Evolutionary conservation across 2,797 vertebrate species (phyloP).

Genomic region (Pterois miles): DNA sequence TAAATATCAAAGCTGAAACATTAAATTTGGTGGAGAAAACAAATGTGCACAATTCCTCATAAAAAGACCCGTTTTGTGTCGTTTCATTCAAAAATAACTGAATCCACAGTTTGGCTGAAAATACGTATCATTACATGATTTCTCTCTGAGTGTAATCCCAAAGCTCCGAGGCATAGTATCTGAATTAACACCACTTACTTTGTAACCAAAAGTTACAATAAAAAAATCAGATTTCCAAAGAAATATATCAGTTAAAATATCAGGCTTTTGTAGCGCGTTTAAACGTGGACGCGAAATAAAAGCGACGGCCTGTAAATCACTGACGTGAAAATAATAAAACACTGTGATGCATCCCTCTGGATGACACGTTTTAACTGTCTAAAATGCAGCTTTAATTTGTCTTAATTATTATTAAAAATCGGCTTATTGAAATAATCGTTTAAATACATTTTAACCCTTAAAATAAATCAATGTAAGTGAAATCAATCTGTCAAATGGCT

Average conservation of each 20-base stretch:
- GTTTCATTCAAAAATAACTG: not conserved
- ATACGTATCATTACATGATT: not conserved
- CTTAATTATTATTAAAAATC: not conserved
- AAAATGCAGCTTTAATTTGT: not conserved
- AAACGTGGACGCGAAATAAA: not conserved
- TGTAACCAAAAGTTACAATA: not conserved
- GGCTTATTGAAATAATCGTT: not conserved
- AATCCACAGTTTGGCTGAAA: not conserved
- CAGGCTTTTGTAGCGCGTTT: not conserved
- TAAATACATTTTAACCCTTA: not conserved
- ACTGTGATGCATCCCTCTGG: not conserved
- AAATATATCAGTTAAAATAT: not conserved
- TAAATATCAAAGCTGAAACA: not conserved
- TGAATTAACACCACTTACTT: not conserved
- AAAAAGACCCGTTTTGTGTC: not conserved
- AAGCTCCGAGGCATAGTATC: not conserved
- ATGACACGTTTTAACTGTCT: not conserved
- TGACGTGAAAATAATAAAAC: slow-evolving; percentile 25
- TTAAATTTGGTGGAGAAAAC: not conserved
- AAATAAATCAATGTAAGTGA: not conserved
- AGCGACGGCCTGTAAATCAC: slow-evolving; percentile 40
- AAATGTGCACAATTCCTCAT: not conserved
- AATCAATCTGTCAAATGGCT: not conserved
- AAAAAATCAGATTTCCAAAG: not conserved
- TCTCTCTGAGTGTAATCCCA: not conserved